A percentile compares a stretch with the other conserved stretches of the same genome.
These are phyloP conservation scores for Phrynosoma blainvillii DNA, from an alignment of 2,113 vertebrate genomes.

Conservation along the genomic window DNA sequence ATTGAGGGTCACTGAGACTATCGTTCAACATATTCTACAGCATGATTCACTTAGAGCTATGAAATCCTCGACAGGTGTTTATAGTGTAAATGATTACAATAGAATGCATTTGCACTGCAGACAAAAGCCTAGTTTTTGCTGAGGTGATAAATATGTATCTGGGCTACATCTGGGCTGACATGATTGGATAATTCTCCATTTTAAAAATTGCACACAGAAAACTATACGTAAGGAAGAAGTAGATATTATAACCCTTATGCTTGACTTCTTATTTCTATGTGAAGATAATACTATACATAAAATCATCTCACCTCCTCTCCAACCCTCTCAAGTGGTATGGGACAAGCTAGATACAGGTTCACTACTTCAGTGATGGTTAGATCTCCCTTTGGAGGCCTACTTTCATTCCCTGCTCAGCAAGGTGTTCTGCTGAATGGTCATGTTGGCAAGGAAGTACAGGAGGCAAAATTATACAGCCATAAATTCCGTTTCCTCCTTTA, in stretches of 20 bases:
- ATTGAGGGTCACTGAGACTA: not conserved
- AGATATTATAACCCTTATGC: not conserved
- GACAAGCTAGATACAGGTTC: too few relatives aligned
- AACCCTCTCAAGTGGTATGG: too few relatives aligned
- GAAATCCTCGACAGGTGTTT: not conserved
- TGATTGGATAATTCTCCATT: not conserved
- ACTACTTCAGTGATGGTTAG: too few relatives aligned
- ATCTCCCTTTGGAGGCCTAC: too few relatives aligned
- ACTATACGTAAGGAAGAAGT: not conserved
- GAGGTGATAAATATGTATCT: not conserved
- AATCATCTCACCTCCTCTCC: too few relatives aligned
- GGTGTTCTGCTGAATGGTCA: too few relatives aligned
- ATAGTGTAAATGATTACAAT: not conserved
- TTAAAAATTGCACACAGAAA: not conserved
- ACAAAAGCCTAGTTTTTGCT: not conserved
- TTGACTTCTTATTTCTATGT: not conserved
- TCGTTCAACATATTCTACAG: not conserved
- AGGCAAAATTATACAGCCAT: not conserved
- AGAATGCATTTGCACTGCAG: not conserved
- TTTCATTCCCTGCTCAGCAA: too few relatives aligned
- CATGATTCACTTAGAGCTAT: not conserved
- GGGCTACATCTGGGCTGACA: not conserved
- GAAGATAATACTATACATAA: too few relatives aligned
- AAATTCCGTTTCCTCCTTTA: not conserved
- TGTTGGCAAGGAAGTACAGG: not conserved